phyloP scores from a whole-genome alignment of 2,888 invertebrate species.

The Melanostoma mellinum region DNA sequence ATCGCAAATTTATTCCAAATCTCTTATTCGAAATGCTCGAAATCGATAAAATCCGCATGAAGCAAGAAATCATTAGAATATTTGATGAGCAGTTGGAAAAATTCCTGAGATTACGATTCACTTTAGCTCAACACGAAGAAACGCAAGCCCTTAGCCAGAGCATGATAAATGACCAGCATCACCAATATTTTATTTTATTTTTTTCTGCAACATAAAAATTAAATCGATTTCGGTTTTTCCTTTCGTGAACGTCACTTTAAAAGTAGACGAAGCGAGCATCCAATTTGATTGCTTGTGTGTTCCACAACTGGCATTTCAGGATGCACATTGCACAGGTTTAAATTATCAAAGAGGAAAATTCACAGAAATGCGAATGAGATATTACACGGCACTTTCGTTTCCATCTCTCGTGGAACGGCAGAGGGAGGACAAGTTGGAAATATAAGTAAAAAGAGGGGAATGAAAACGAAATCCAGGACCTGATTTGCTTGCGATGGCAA shows the following conservation, averaged over 20 bases:
- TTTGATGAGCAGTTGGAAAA: constrained; percentile 64
- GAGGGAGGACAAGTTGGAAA: neutral
- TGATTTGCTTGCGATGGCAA: constrained; percentile 5
- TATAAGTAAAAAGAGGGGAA: neutral
- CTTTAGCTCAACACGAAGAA: constrained; percentile 35
- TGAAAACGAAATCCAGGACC: neutral
- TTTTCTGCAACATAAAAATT: constrained; percentile 36
- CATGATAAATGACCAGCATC: constrained; percentile 68
- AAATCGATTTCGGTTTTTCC: constrained; percentile 10
- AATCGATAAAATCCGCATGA: constrained; percentile 39
- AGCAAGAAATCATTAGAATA: constrained; percentile 65
- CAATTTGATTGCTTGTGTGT: constrained; percentile 13
- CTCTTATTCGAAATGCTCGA: neutral
- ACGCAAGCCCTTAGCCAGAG: constrained; percentile 41
- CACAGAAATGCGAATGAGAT: constrained; percentile 51
- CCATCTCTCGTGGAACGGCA: neutral
- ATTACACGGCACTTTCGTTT: constrained; percentile 50
- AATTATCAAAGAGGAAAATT: constrained; percentile 41
- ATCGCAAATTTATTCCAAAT: neutral
- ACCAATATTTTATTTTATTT: constrained; percentile 18
- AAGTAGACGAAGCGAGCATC: neutral
- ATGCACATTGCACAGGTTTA: constrained; percentile 15
- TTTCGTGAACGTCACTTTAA: neutral
- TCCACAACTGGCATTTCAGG: neutral
- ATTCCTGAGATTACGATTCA: constrained; percentile 52